A percentile compares a stretch with the other conserved stretches of the same genome.
Evolutionary conservation across 2,797 vertebrate genomes (phyloP).

Genomic region (Pseudomugil tenellus): DNA sequence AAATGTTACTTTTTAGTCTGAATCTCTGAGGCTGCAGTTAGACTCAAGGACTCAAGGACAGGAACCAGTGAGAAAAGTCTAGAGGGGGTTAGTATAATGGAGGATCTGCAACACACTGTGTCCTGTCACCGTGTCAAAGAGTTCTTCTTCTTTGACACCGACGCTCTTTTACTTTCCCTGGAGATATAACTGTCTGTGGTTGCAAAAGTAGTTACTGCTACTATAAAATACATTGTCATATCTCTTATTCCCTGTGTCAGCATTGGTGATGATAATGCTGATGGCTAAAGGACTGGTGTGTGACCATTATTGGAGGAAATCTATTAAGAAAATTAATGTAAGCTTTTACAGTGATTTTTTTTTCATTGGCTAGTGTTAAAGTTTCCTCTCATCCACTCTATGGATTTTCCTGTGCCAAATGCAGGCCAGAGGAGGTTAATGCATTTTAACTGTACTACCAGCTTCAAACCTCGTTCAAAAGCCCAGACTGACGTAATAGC

Average conservation of each 20-base stretch:
- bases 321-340: conserved; percentile 91
- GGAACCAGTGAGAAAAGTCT: conserved; percentile 50
- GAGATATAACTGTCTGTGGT: conserved; percentile 57
- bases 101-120: conserved; percentile 56
- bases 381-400: conserved; percentile 71
- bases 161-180: conserved; percentile 46
- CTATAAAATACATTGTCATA: conserved; percentile 82
- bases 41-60: conserved; percentile 72
- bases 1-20: conserved; percentile 62
- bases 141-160: conserved; percentile 35
- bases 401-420: conserved; percentile 75
- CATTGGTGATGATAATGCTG: conserved; percentile 73
- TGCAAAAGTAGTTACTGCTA: conserved; percentile 61
- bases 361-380: conserved; percentile 64
- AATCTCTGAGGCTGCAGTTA: conserved; percentile 58
- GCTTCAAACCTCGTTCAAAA: conserved; percentile 65
- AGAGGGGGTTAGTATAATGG: conserved; percentile 56
- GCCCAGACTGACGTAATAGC: conserved; percentile 68
- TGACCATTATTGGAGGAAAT: conserved; percentile 83
- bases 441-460: conserved; percentile 88
- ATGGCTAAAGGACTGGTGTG: conserved; percentile 66
- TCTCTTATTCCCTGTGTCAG: conserved; percentile 78
- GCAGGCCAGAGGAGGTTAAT: conserved; percentile 90
- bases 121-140: conserved; percentile 67
- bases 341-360: conserved; percentile 79